Conservation (phyloP, 2,797 vertebrate genomes). For the Pogonophryne albipinna region DNA sequence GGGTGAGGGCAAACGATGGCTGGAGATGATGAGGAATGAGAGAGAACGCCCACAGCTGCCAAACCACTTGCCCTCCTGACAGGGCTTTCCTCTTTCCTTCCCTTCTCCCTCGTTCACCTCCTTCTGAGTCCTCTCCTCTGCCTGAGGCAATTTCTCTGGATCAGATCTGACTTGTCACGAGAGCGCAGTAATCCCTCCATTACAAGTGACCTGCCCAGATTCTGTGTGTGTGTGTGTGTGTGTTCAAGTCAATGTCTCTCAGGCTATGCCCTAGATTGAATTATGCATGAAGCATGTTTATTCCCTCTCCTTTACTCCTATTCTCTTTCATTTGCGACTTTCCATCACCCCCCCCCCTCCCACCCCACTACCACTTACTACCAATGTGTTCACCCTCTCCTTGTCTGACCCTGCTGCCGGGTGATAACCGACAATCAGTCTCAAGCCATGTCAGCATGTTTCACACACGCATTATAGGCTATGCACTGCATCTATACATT, state of each 20-base stretch:
- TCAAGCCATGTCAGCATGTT: slow-evolving; percentile 56
- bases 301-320: slow-evolving; percentile 47
- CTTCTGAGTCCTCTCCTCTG: slow-evolving; percentile 19
- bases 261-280: slow-evolving; percentile 67
- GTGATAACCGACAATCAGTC: slow-evolving; percentile 41
- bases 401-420: slow-evolving; percentile 58
- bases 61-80: slow-evolving; percentile 43
- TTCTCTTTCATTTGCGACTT: slow-evolving; percentile 42
- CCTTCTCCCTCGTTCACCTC: slow-evolving; percentile 18
- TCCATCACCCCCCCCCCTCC: slow-evolving; percentile 2
- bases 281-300: slow-evolving; percentile 74
- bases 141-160: slow-evolving; percentile 57
- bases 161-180: slow-evolving; percentile 70
- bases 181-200: slow-evolving; percentile 70
- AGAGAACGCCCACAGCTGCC: slow-evolving; percentile 14
- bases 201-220: slow-evolving; percentile 66
- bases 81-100: slow-evolving; percentile 1
- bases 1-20: neutral
- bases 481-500: slow-evolving; percentile 1
- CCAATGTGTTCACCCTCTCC: slow-evolving; percentile 41
- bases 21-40: slow-evolving; percentile 20
- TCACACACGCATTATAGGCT: slow-evolving; percentile 1
- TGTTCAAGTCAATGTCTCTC: slow-evolving; percentile 55
- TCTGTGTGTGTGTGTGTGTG: slow-evolving; percentile 43
- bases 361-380: neutral